phyloP scores from a whole-genome alignment of 2,113 vertebrate genomes.

The Scomber japonicus region DNA sequence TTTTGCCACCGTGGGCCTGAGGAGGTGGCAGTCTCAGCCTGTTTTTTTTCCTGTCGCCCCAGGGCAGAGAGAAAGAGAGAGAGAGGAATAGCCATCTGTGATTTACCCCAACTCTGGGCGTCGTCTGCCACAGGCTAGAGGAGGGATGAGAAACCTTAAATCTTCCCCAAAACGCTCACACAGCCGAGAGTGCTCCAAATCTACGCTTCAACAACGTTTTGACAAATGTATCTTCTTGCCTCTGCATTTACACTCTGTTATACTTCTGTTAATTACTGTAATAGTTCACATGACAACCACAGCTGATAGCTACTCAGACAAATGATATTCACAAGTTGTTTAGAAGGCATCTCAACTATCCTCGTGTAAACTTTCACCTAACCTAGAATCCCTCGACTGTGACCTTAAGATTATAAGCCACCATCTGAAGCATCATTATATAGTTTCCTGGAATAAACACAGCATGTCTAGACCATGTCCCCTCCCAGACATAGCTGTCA shows the following conservation, averaged over 20 bases:
- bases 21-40: conserved; percentile 67
- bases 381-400: conserved; percentile 11
- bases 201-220: neutral
- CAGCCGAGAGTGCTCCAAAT: neutral
- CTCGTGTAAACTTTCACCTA: neutral
- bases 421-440: conserved; percentile 30
- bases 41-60: conserved; percentile 54
- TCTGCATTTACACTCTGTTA: neutral
- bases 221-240: neutral
- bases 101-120: conserved; percentile 50
- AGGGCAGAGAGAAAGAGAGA: conserved; percentile 34
- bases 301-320: neutral
- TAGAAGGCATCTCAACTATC: neutral
- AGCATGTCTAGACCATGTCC: conserved; percentile 43
- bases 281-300: neutral
- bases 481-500: conserved; percentile 12
- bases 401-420: conserved; percentile 14
- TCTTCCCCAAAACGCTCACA: conserved; percentile 21
- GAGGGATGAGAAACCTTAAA: conserved; percentile 22
- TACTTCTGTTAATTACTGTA: neutral
- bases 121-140: conserved; percentile 25
- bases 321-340: neutral
- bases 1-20: conserved; percentile 63
- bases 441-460: conserved; percentile 55
- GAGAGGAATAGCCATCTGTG: conserved; percentile 72